Base-by-base conservation (phyloP, 2,888 invertebrate species). In the Sylvicola cinctus region DNA sequence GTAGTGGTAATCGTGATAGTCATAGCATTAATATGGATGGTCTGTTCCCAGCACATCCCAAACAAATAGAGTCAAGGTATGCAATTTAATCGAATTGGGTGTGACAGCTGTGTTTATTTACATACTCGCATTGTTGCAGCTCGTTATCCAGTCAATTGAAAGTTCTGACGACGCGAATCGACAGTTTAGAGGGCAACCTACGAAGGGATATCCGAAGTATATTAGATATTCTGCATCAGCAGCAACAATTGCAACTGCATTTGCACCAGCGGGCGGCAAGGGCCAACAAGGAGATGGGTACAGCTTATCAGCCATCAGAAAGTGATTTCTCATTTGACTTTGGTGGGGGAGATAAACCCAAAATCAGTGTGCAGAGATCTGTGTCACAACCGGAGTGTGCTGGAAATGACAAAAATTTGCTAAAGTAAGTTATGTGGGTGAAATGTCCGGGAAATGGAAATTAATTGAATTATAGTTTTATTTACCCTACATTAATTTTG, bases 271-370 rank as follows among this genome's bases (percentile, higher is more conserved):
- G 42, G 38, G 36, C 41, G 25, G 44, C 41, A 35, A 36, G 32
- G 23, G 29, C n/a, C 27, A 25, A 25, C 31, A 27, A 25, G 4
- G 12, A 31, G n/a, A 43, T 44, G 37, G 39, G 44, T 31, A 41
- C 46, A 42, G 46, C 46, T 41, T 45, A 44, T 41, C 48, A 46
- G 39, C 48, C 47, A 45, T 48, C 48, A 45, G 48, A 47, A 44
- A 48, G 48, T 44, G 48, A 48, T 44, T 47, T 48, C 40, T 45
- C 48, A 37, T 47, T 48, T 42, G 48, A 48, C 42, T 42, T 45
- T 42, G 42, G 43, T n/a, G 16, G 31, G 14, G 12, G 15, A 16
- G 31, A 31, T n/a, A 31, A 28, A 11, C 15, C 6, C n/a, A 15
- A 6, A 16, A 40, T 43, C 44, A 44, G 45, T 40, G 48, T 48